These are phyloP conservation scores for Frieseomelitta varia DNA, from an alignment of 1,140 invertebrate species.

Conservation along the genomic window DNA sequence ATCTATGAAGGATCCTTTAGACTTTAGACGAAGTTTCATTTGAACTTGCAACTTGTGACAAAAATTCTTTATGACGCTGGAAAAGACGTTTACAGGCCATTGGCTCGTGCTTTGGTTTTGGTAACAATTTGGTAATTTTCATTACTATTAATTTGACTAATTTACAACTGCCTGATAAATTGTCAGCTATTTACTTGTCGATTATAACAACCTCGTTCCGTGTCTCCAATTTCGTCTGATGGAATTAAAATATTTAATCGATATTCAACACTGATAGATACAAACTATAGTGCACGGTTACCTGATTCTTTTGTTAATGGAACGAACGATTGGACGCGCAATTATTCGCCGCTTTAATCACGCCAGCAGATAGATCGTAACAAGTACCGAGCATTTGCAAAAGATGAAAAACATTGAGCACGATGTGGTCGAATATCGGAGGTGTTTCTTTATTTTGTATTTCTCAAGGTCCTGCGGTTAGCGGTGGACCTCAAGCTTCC, in stretches of 20 bases:
- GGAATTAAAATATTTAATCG: no score
- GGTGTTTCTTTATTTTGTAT: neutral
- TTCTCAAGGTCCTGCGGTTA: slow-evolving; percentile 15
- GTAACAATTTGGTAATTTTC: no score
- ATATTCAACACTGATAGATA: neutral
- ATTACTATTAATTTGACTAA: no score
- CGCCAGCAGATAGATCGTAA: neutral
- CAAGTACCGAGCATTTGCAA: neutral
- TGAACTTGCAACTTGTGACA: no score
- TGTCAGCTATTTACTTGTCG: no score
- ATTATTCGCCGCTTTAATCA: slow-evolving; percentile 9
- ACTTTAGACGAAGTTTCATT: no score
- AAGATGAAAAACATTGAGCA: neutral
- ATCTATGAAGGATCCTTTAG: neutral
- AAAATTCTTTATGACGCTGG: no score
- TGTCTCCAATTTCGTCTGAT: no score
- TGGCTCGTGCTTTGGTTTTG: neutral
- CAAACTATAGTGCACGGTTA: neutral
- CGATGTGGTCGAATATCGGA: neutral
- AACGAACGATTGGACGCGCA: neutral
- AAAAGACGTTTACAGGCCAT: neutral
- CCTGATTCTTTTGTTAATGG: neutral
- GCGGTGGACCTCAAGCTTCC: neutral
- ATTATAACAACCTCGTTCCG: no score
- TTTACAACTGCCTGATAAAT: no score